Percentiles rank a stretch among this genome's conserved stretches.
These are phyloP conservation scores for Chloroceryle inda DNA, from an alignment of 2,797 vertebrate genomes.

Conservation along the genomic window DNA sequence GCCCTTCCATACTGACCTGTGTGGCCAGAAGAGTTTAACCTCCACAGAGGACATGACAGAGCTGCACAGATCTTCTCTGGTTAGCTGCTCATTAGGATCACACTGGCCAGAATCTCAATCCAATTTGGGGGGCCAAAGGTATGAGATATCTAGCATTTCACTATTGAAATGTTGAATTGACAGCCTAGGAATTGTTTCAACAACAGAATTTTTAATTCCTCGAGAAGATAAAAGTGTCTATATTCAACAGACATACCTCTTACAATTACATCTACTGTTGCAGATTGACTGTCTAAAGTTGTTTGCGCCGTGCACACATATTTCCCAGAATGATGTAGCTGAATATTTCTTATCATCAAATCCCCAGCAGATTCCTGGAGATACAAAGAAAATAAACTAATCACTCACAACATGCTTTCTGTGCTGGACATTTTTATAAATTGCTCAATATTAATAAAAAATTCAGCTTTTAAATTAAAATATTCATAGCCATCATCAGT, in stretches of 20 bases:
- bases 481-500: conserved; percentile 49
- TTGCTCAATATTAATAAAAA: conserved; percentile 63
- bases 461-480: conserved; percentile 64
- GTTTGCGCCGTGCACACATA: conserved; percentile 89
- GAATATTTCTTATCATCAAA: conserved; percentile 92
- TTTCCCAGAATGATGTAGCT: conserved; percentile 89
- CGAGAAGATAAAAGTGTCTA: neutral
- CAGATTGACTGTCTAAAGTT: conserved; percentile 86
- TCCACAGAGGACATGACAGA: neutral
- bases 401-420: conserved; percentile 4
- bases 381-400: conserved; percentile 57
- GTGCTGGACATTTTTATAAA: conserved; percentile 40
- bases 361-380: conserved; percentile 88
- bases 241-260: conserved; percentile 82
- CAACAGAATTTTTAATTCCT: neutral
- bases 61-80: neutral
- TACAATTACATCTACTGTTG: conserved; percentile 86
- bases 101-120: neutral
- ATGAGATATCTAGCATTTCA: neutral
- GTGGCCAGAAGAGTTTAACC: neutral
- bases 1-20: neutral
- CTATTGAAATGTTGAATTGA: neutral
- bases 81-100: neutral
- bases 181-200: neutral
- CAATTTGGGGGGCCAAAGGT: neutral